A percentile compares a stretch with the other conserved stretches of the same genome.
These are phyloP conservation scores for Drosophila niveifrons DNA, from an alignment of 2,888 invertebrate species.

Conservation along the genomic window DNA sequence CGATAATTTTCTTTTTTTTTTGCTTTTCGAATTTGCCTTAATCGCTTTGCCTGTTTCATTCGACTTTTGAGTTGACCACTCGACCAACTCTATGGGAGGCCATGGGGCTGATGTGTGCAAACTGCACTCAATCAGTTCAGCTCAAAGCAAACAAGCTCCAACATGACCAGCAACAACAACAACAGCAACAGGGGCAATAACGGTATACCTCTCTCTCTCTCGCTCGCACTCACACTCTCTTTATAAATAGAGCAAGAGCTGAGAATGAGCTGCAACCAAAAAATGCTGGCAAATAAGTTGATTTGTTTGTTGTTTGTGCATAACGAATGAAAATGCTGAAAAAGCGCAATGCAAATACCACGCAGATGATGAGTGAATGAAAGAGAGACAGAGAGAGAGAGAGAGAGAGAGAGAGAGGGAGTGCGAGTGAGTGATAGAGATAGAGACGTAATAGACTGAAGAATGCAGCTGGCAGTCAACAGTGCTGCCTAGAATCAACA, in stretches of 20 bases:
- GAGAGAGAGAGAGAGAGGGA: background rate
- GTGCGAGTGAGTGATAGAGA: slow-evolving; percentile 9
- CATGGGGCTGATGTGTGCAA: slow-evolving; percentile 10
- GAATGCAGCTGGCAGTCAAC: slow-evolving; percentile 4
- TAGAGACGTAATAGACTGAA: slow-evolving; percentile 21
- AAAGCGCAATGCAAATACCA: slow-evolving; percentile 70
- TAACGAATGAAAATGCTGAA: slow-evolving; percentile 65
- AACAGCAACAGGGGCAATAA: slow-evolving; percentile 12
- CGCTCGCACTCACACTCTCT: no score
- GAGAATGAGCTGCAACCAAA: slow-evolving; percentile 29
- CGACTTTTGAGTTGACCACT: slow-evolving; percentile 41
- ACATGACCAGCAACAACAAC: slow-evolving; percentile 13
- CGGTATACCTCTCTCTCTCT: background rate
- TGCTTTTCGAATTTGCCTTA: slow-evolving; percentile 19
- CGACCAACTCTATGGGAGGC: background rate
- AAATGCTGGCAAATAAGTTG: slow-evolving; percentile 70
- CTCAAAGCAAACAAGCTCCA: slow-evolving; percentile 47
- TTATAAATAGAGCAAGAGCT: slow-evolving; percentile 13
- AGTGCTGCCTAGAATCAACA: slow-evolving; percentile 34
- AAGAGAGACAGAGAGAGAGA: slow-evolving; percentile 8
- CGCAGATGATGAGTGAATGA: background rate
- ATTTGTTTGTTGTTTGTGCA: slow-evolving; percentile 71
- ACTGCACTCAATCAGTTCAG: slow-evolving; percentile 57
- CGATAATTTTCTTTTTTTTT: background rate
- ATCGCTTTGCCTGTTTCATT: slow-evolving; percentile 24